These are phyloP conservation scores for Atherix ibis DNA, from an alignment of 2,888 invertebrate species.

Conservation along the genomic window DNA sequence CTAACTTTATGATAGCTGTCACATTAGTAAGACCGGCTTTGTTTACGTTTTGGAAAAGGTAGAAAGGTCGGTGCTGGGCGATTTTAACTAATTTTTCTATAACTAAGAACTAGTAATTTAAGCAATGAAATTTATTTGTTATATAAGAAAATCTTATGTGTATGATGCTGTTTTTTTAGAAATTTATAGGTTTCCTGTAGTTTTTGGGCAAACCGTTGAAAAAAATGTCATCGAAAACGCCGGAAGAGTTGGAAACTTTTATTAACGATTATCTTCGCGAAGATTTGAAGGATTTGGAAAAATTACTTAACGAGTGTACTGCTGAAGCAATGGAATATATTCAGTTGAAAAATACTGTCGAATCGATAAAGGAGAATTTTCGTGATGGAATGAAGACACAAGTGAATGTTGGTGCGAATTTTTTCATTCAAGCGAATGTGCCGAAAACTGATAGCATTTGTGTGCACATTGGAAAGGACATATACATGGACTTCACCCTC, in stretches of 20 bases:
- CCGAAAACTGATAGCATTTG: constrained; percentile 47
- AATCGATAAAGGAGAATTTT: constrained; percentile 41
- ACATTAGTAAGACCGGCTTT: no score
- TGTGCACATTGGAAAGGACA: constrained; percentile 59
- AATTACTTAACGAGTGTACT: constrained; percentile 44
- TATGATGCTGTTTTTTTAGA: no score
- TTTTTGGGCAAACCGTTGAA: no score
- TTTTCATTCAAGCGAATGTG: constrained; percentile 64
- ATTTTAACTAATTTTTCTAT: no score
- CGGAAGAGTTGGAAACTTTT: constrained; percentile 40
- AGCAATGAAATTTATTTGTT: no score
- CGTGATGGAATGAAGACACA: constrained; percentile 46
- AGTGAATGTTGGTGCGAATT: constrained; percentile 70
- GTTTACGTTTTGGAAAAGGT: no score
- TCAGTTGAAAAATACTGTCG: constrained; percentile 54
- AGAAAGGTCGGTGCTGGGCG: no score
- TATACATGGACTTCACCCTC: constrained; percentile 54
- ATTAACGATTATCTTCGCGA: constrained; percentile 63
- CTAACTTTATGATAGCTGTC: no score
- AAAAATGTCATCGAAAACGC: neutral
- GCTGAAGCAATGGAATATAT: constrained; percentile 53
- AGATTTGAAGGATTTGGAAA: constrained; percentile 46
- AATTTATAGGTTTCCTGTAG: no score
- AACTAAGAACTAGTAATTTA: no score
- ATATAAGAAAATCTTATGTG: no score